Conservation (phyloP, 1,140 invertebrate species). For the Orius laevigatus region DNA sequence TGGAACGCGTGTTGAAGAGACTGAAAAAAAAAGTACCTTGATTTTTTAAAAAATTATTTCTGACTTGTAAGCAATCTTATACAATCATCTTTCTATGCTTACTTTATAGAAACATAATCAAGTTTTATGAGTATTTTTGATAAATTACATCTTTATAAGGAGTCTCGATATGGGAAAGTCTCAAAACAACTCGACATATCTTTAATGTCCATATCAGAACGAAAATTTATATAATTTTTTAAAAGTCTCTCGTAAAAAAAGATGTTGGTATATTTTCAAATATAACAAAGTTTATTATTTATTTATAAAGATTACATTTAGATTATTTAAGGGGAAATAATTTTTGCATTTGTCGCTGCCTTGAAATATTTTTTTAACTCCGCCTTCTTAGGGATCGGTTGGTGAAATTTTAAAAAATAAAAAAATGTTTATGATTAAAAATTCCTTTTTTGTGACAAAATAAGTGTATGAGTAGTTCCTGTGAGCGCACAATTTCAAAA, state of each 20-base stretch:
- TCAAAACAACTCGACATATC: conserved; percentile 8
- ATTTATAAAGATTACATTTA: conserved; percentile 6
- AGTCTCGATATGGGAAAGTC: conserved; percentile 3
- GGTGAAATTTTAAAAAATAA: conserved; percentile 4
- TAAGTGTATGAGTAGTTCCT: conserved; percentile 8
- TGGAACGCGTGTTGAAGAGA: not conserved
- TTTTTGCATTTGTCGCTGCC: conserved; percentile 15
- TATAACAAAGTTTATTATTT: conserved; percentile 7
- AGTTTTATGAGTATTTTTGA: not conserved
- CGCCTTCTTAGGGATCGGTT: conserved; percentile 14
- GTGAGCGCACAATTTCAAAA: conserved; percentile 4
- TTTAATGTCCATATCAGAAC: conserved; percentile 12
- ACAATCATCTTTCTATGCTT: not conserved
- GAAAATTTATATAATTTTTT: conserved; percentile 5
- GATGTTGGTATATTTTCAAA: conserved; percentile 6
- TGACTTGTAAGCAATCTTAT: not conserved
- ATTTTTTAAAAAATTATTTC: conserved; percentile 8
- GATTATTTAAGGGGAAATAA: conserved; percentile 3
- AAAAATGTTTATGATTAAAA: not conserved
- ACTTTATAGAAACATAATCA: not conserved
- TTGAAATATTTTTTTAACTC: conserved; percentile 16
- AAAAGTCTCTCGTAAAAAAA: conserved; percentile 1
- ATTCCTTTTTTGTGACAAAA: not conserved
- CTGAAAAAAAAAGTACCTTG: conserved; percentile 5
- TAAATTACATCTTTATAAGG: not conserved